Base-by-base conservation (phyloP, 2,888 invertebrate species). In the Elegia similella region DNA sequence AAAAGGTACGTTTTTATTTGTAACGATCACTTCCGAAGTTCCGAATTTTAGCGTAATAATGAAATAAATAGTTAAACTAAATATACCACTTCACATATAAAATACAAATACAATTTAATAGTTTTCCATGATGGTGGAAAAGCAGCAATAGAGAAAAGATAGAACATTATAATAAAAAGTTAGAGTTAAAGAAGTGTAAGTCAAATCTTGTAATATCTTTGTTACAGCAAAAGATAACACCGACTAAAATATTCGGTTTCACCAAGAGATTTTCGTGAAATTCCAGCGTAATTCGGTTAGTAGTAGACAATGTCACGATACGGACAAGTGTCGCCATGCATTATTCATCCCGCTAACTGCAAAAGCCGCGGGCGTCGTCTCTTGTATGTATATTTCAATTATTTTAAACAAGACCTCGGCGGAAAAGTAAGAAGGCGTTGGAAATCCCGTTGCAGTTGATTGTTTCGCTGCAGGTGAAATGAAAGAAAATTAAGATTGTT, bases 221-320 rank as follows among this genome's bases (percentile, higher is more conserved):
- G 5, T 23, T 2, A 23, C 5, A 2, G 5, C 23, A 23, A 23
- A 23, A 23, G 5, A 50, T 32, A 34, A 15, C 30, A 10, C 15
- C 17, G 6, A 12, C 6, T 12, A 34, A 34, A 34, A 50, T 17
- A 17, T 50, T 50, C 17, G 16, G 12, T 3, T 17, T 13, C 44
- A 32, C 46, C 15, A 32, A 55, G n/a, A 30, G 44, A 67, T 63
- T 68, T 57, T 52, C 34, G 38, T 32, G 38, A 52, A 57, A 52
- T 42, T 52, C 43, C 44, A 44, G 34, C 7, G 46, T 52, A 46
- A 52, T 52, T 46, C 43, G 10, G 44, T 55, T 55, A 55, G 54
- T 55, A 34, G 32, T 55, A 55, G 54, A 55, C 54, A 55, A 55
- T 55, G 54, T 55, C 54, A 55, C 54, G 54, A 55, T 55, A 55